phyloP scores from a whole-genome alignment of 2,797 vertebrate genomes.

The Oreochromis mossambicus region DNA sequence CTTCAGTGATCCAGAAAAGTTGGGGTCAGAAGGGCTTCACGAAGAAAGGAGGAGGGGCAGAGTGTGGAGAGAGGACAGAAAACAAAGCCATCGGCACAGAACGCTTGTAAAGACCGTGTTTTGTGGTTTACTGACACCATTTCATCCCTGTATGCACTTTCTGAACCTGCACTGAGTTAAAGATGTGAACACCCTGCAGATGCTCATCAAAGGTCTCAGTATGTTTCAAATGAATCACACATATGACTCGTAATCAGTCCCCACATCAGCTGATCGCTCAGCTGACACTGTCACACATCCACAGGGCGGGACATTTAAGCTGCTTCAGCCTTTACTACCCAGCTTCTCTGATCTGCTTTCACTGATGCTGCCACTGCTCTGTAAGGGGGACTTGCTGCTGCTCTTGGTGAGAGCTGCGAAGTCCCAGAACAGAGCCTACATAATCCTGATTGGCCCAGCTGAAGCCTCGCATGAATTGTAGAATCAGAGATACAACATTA shows the following conservation, averaged over 20 bases:
- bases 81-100: conserved; percentile 29
- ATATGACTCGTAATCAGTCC: neutral
- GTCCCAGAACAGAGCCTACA: neutral
- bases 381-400: neutral
- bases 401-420: neutral
- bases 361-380: neutral
- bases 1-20: neutral
- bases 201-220: conserved; percentile 13
- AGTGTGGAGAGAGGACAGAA: neutral
- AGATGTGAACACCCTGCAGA: neutral
- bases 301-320: neutral
- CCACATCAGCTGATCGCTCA: neutral
- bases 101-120: neutral
- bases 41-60: neutral
- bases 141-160: conserved; percentile 51
- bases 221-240: conserved; percentile 16
- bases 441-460: neutral
- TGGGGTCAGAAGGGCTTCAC: neutral
- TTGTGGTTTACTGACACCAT: neutral
- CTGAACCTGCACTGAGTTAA: conserved; percentile 30
- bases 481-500: neutral
- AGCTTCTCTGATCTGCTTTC: neutral
- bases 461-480: neutral
- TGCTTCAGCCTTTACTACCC: neutral
- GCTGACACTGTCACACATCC: neutral